A percentile compares a stretch with the other conserved stretches of the same genome.
phyloP scores from a whole-genome alignment of 30 jellyfish, hydroid and myxozoan species.

The Catostylus mosaicus region DNA sequence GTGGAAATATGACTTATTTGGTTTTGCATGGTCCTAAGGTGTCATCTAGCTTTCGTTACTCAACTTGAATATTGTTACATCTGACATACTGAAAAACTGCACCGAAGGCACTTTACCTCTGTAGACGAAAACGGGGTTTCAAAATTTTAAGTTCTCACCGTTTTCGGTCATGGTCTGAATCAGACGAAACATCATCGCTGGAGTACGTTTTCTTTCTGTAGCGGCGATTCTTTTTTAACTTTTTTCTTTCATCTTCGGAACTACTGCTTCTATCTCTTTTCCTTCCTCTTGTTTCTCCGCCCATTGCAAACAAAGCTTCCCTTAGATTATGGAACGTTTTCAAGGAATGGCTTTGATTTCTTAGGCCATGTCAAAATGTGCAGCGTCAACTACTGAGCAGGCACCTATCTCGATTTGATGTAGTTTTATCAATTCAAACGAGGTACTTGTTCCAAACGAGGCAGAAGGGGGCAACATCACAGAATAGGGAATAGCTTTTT shows the following conservation, averaged over 20 bases:
- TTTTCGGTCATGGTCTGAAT: conserved; percentile 22
- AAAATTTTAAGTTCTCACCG: conserved; percentile 18
- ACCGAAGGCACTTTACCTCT: no score
- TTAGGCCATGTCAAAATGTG: background rate
- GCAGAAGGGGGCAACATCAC: no score
- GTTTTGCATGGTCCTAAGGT: no score
- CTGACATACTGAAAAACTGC: no score
- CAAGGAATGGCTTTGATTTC: no score
- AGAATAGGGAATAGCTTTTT: no score
- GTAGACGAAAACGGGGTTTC: no score
- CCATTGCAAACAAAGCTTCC: conserved; percentile 45
- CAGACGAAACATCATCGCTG: conserved; percentile 14
- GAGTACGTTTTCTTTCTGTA: conserved; percentile 53
- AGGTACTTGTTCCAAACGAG: no score
- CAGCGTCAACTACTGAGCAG: background rate
- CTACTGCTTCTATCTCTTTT: conserved; percentile 55
- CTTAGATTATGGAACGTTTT: background rate
- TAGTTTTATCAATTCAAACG: background rate
- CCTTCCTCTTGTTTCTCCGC: conserved; percentile 60
- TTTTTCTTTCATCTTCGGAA: conserved; percentile 32
- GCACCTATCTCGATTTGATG: background rate
- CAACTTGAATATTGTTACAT: no score
- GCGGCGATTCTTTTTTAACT: conserved; percentile 37
- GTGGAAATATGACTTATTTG: no score
- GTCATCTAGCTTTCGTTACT: no score